phyloP scores from a whole-genome alignment of 2,888 invertebrate species.

The Campoplex capitator region DNA sequence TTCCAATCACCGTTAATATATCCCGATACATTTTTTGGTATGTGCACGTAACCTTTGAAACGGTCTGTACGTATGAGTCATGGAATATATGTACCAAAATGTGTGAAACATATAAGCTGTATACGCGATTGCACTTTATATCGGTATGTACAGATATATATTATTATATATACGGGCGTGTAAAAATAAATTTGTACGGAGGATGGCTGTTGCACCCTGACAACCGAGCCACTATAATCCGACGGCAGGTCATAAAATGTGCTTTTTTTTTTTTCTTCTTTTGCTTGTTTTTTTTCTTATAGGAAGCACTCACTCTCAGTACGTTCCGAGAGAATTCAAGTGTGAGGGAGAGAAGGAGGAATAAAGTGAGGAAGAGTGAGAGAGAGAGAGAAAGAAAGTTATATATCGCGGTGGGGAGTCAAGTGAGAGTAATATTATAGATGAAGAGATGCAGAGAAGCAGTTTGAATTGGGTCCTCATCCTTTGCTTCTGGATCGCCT shows the following conservation, averaged over 20 bases:
- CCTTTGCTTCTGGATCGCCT: slow-evolving; percentile 43
- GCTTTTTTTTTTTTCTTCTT: background rate
- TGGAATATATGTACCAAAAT: slow-evolving; percentile 10
- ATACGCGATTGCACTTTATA: slow-evolving; percentile 14
- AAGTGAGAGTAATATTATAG: slow-evolving; percentile 7
- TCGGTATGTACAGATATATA: background rate
- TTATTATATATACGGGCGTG: background rate
- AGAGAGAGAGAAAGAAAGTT: background rate
- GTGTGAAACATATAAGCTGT: slow-evolving; percentile 13
- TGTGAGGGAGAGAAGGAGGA: slow-evolving; percentile 7
- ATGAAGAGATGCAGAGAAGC: slow-evolving; percentile 36
- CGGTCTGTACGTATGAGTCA: slow-evolving; percentile 10
- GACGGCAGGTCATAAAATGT: slow-evolving; percentile 51
- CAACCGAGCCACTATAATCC: slow-evolving; percentile 55
- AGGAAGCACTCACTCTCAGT: slow-evolving; percentile 24
- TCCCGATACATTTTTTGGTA: background rate
- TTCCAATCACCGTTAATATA: too few relatives aligned
- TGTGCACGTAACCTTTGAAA: background rate
- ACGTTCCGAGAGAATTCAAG: slow-evolving; percentile 30
- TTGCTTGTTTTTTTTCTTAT: slow-evolving; percentile 5
- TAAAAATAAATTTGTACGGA: slow-evolving; percentile 24
- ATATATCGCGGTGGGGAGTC: background rate
- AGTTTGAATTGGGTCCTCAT: slow-evolving; percentile 48
- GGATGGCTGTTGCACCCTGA: slow-evolving; percentile 44
- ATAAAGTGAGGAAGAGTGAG: slow-evolving; percentile 2